A percentile compares a stretch with the other conserved stretches of the same genome.
phyloP scores from a whole-genome alignment of 2,888 invertebrate species.

The Scaeva pyrastri region DNA sequence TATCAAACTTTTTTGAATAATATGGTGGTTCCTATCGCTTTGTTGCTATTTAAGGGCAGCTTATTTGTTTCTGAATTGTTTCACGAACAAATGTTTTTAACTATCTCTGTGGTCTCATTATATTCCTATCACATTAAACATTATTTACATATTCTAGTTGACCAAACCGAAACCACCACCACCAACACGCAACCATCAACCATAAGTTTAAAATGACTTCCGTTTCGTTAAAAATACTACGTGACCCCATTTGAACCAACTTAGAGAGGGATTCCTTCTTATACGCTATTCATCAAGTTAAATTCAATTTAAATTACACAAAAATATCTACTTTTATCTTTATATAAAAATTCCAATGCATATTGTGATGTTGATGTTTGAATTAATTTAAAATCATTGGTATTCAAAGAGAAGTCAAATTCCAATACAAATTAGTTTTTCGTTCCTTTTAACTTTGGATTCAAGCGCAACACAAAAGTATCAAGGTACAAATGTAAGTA shows the following conservation, averaged over 20 bases:
- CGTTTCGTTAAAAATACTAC: neutral
- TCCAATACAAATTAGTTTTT: conserved; percentile 28
- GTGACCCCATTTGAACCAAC: conserved; percentile 1
- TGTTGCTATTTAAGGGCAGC: too few species aligned
- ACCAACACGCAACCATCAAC: too few species aligned
- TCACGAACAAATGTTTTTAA: too few species aligned
- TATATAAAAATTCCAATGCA: neutral
- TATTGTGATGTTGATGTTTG: neutral
- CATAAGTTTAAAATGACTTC: neutral
- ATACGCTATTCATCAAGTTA: conserved; percentile 35
- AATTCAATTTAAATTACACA: conserved; percentile 38
- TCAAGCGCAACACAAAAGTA: neutral
- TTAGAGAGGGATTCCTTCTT: neutral
- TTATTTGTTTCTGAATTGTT: too few species aligned
- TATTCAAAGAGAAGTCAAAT: conserved; percentile 18
- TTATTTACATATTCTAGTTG: neutral
- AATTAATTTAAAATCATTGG: conserved; percentile 38
- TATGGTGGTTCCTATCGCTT: too few species aligned
- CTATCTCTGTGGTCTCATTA: neutral
- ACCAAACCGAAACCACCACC: neutral
- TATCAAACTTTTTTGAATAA: too few species aligned
- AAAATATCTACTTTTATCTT: conserved; percentile 2
- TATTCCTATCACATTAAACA: neutral
- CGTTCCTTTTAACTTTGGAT: neutral
- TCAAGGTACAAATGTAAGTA: too few species aligned